These are phyloP conservation scores for Chironomus striatipennis DNA, from an alignment of 1,140 invertebrate species.

Conservation along the genomic window DNA sequence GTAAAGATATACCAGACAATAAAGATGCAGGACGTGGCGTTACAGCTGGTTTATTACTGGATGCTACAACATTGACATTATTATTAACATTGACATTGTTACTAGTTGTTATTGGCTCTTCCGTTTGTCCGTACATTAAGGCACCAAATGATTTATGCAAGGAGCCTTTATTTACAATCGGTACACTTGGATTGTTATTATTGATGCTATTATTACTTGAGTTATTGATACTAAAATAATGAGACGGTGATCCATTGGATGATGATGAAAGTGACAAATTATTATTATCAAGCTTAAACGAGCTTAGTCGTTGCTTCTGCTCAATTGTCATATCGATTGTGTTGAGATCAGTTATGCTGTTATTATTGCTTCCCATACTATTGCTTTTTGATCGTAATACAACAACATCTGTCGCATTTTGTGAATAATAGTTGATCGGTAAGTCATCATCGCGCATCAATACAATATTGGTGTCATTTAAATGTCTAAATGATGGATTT, in stretches of 20 bases:
- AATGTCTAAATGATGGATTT: constrained; percentile 27
- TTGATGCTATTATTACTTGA: constrained; percentile 6
- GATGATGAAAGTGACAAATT: not conserved
- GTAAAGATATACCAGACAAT: constrained; percentile 38
- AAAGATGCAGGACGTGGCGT: constrained; percentile 38
- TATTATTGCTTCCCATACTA: constrained; percentile 29
- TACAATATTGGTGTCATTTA: constrained; percentile 25
- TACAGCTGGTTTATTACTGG: constrained; percentile 34
- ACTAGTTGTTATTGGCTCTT: not conserved
- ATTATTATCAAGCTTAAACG: constrained; percentile 24
- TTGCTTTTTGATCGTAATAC: constrained; percentile 36
- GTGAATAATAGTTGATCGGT: constrained; percentile 32
- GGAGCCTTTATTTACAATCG: not conserved
- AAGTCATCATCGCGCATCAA: constrained; percentile 14
- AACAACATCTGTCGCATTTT: constrained; percentile 38
- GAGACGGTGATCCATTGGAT: not conserved
- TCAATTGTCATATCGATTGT: not conserved
- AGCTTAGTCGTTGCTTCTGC: constrained; percentile 25
- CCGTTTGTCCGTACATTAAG: constrained; percentile 14
- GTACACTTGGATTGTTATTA: constrained; percentile 19
- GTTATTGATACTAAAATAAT: not conserved
- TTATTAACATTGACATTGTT: constrained; percentile 21
- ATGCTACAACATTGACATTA: constrained; percentile 20
- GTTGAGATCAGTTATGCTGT: constrained; percentile 29
- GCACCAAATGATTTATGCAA: not conserved